These are phyloP conservation scores for Ciona savignyi DNA, from an alignment of 23 tunicate species.

Conservation along the genomic window DNA sequence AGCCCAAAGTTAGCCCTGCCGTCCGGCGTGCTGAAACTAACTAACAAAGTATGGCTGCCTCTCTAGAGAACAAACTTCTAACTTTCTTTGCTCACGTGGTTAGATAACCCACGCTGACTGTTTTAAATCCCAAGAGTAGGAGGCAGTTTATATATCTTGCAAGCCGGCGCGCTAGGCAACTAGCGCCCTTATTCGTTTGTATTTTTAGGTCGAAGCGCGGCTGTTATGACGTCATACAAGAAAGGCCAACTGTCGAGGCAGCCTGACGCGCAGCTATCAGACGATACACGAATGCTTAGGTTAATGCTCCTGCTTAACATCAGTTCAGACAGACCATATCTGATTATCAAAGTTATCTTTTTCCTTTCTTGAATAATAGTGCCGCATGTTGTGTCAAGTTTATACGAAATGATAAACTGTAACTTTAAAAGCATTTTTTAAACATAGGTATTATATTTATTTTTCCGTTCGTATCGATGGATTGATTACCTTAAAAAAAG, in stretches of 20 bases:
- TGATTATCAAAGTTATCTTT: too few relatives aligned
- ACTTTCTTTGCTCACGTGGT: background rate
- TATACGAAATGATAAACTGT: too few relatives aligned
- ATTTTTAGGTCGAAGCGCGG: background rate
- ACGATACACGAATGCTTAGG: too few relatives aligned
- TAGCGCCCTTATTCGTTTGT: background rate
- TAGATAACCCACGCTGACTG: conserved; percentile 2
- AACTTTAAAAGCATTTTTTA: too few relatives aligned
- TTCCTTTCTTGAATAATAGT: too few relatives aligned
- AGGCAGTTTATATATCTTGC: background rate
- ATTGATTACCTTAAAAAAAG: too few relatives aligned
- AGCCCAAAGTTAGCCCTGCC: background rate
- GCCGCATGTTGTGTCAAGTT: too few relatives aligned
- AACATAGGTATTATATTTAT: too few relatives aligned
- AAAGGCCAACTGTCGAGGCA: background rate
- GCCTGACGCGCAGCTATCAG: background rate
- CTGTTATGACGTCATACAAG: background rate
- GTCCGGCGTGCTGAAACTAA: background rate
- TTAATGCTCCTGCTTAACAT: too few relatives aligned
- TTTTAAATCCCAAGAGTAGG: background rate
- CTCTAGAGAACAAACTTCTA: background rate
- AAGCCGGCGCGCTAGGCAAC: background rate
- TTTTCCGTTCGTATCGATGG: too few relatives aligned
- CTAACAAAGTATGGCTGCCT: background rate
- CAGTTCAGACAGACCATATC: too few relatives aligned